phyloP scores from a whole-genome alignment of 2,888 invertebrate genomes.

The Entomobrya multifasciata region DNA sequence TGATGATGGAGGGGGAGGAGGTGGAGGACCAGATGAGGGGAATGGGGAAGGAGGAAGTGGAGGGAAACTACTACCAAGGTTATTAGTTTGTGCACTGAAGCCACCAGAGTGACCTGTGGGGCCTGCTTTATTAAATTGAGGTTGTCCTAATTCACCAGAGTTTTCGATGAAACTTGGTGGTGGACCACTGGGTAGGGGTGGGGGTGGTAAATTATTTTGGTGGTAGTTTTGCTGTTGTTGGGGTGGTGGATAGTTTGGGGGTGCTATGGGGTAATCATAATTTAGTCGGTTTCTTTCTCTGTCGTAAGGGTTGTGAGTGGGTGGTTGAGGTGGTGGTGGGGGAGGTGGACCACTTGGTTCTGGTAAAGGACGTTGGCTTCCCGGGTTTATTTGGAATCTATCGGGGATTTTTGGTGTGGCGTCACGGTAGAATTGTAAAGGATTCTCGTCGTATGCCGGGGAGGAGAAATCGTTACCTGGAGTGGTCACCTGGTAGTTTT shows the following conservation, averaged over 20 bases:
- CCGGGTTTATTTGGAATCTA: constrained; percentile 16
- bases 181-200: background rate
- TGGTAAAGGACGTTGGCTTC: background rate
- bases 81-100: background rate
- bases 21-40: background rate
- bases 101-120: background rate
- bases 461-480: constrained; percentile 51
- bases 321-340: background rate
- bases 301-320: background rate
- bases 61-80: background rate
- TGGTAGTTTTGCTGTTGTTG: constrained; percentile 25
- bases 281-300: background rate
- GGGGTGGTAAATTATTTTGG: background rate
- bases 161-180: constrained; percentile 21
- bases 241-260: background rate
- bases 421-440: constrained; percentile 52
- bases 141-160: constrained; percentile 8
- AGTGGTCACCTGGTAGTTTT: constrained; percentile 40
- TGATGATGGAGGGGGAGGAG: background rate
- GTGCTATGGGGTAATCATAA: background rate
- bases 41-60: background rate
- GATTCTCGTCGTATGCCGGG: constrained; percentile 56
- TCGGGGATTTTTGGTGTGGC: constrained; percentile 38
- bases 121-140: background rate
- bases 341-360: background rate